Percentiles rank a stretch among this genome's conserved stretches.
Evolutionary conservation across 2,113 vertebrate species (phyloP).

Genomic region (Ailuropoda melanoleuca): DNA sequence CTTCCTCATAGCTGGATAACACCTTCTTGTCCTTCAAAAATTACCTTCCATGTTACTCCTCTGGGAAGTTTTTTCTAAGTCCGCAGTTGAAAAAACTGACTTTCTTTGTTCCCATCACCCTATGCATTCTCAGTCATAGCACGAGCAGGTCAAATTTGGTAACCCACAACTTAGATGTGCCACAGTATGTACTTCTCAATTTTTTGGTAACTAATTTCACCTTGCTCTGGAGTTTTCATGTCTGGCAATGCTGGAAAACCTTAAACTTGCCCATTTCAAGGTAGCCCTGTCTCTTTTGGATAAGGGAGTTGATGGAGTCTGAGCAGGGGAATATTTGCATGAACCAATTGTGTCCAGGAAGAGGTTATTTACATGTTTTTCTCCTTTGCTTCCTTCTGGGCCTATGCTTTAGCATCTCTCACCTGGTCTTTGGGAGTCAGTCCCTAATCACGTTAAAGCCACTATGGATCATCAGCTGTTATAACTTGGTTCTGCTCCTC

Average conservation of each 20-base stretch:
- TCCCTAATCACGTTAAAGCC: neutral
- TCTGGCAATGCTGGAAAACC: constrained; percentile 4
- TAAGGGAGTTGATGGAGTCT: neutral
- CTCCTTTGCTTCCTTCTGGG: neutral
- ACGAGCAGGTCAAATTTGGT: neutral
- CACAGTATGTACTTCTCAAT: neutral
- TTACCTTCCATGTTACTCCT: neutral
- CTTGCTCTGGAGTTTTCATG: neutral
- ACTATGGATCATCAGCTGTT: neutral
- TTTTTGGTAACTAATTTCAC: neutral
- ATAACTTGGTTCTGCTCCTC: neutral
- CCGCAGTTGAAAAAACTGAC: neutral
- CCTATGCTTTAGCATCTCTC: neutral
- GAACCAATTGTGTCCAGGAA: neutral
- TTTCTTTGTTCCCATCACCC: neutral
- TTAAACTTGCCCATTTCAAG: neutral
- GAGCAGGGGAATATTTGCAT: neutral
- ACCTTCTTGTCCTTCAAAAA: neutral
- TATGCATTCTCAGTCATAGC: no score
- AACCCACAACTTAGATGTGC: neutral
- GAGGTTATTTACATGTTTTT: neutral
- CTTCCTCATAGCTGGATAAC: constrained; percentile 5
- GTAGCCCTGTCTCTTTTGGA: neutral
- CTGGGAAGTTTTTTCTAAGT: neutral
- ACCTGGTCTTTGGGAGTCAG: neutral